These are phyloP conservation scores for Chrysolina oricalcia DNA, from an alignment of 2,888 invertebrate species.

Conservation along the genomic window DNA sequence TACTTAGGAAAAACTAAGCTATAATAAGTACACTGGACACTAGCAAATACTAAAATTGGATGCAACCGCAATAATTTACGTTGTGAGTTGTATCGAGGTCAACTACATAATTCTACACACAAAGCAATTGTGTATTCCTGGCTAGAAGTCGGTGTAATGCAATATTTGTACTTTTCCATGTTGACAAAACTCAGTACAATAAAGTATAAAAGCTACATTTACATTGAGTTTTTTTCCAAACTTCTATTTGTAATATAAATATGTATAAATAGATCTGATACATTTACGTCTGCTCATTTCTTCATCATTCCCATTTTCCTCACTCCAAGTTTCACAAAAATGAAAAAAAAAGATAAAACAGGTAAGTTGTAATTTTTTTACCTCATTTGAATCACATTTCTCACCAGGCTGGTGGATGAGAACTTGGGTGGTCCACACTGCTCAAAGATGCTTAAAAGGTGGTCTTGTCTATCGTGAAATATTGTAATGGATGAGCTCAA, in stretches of 20 bases:
- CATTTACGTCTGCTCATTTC: constrained; percentile 51
- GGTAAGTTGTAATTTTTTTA: not conserved
- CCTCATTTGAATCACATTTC: too few species aligned
- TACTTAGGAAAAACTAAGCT: constrained; percentile 60
- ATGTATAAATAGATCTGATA: constrained; percentile 58
- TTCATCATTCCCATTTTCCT: constrained; percentile 32
- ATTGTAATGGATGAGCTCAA: too few species aligned
- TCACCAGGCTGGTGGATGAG: too few species aligned
- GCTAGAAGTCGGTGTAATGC: constrained; percentile 75
- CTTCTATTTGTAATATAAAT: constrained; percentile 54
- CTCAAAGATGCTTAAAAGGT: not conserved
- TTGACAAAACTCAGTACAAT: constrained; percentile 76
- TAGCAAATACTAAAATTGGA: constrained; percentile 65
- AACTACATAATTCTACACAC: constrained; percentile 61
- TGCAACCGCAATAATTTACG: constrained; percentile 51
- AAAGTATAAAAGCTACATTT: constrained; percentile 72
- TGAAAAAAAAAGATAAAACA: not conserved
- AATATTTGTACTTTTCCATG: constrained; percentile 79
- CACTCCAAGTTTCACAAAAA: not conserved
- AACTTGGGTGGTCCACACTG: too few species aligned
- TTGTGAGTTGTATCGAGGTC: constrained; percentile 52
- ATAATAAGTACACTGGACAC: constrained; percentile 68
- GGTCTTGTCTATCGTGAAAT: not conserved
- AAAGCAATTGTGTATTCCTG: constrained; percentile 71
- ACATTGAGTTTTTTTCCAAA: constrained; percentile 56